These are phyloP conservation scores for Vultur gryphus DNA, from an alignment of 2,797 vertebrate species.

Conservation along the genomic window DNA sequence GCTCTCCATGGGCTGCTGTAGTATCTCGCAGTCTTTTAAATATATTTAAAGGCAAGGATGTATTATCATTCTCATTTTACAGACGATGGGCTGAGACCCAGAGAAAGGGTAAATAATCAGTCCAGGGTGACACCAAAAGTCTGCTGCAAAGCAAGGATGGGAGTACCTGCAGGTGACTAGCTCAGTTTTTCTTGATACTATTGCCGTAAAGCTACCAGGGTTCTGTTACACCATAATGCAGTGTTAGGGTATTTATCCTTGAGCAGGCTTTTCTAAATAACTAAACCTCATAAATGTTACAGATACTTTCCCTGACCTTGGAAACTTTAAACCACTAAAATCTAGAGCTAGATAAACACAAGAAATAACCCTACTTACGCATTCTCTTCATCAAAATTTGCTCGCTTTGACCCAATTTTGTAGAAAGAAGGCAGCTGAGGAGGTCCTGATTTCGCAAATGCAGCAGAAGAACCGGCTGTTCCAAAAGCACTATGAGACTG, in stretches of 20 bases:
- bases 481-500: constrained; percentile 87
- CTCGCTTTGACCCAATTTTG: constrained; percentile 96
- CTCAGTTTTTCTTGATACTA: not conserved
- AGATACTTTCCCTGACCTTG: not conserved
- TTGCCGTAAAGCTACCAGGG: not conserved
- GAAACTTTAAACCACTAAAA: not conserved
- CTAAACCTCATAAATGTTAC: not conserved
- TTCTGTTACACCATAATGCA: not conserved
- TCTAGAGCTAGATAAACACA: not conserved
- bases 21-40: not conserved
- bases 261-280: not conserved
- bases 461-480: constrained; percentile 77
- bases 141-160: not conserved
- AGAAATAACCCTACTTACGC: constrained; percentile 82
- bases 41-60: not conserved
- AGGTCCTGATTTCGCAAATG: constrained; percentile 81
- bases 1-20: not conserved
- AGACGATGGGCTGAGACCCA: not conserved
- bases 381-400: constrained; percentile 98
- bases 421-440: constrained; percentile 97
- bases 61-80: not conserved
- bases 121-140: not conserved
- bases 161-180: not conserved
- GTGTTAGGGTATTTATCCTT: not conserved
- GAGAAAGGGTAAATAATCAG: not conserved